Evolutionary conservation across 2,113 vertebrate species (phyloP), one percentile per base, ranked within the genome.

Genomic region (Brachypteracias leptosomus): DNA sequence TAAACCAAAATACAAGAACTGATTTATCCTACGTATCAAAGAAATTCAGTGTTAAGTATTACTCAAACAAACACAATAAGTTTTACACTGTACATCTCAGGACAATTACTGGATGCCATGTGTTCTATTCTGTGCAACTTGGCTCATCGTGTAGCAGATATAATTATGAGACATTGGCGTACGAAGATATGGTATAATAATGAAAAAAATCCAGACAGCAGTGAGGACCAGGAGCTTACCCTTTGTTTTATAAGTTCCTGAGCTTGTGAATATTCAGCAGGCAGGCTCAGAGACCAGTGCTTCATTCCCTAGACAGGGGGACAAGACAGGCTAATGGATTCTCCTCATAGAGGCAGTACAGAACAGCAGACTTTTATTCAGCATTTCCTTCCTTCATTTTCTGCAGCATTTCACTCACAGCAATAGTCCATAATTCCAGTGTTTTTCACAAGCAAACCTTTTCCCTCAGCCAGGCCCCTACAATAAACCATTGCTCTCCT

Each of bases 241-340:
- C 33, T 14, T 52, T 40, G 44, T 54, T 70, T 71, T 38, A 11
- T 11, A 46, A 40, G 22, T 58, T 63, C 24, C 63, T 46, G 14
- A 44, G 36, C 19, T 57, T 46, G 5, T 52, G 57, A 75, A 33
- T 51, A 24, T 70, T 76, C 65, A 72, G n/a, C 33, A 76, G 42
- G 16, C 33, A 65, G 49, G 22, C 36, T 18, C 6, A 2, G 67
- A 16, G n/a, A 33, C 28, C 28, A 52, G 17, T 36, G 35, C 7
- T 61, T 66, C n/a, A 26, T 9, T 20, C 8, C 14, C 33, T 2
- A 0, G n/a, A 16, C 47, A 82, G 13, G 7, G 22, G 8, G 7
- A 63, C 35, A 44, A 75, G 35, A 44, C 17, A 33, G 35, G 31
- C 14, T 28, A 28, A 51, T 5, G 12, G 31, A 67, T 44, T 59